These are phyloP conservation scores for Cyprinella venusta DNA, from an alignment of 2,797 vertebrate genomes.

Conservation along the genomic window DNA sequence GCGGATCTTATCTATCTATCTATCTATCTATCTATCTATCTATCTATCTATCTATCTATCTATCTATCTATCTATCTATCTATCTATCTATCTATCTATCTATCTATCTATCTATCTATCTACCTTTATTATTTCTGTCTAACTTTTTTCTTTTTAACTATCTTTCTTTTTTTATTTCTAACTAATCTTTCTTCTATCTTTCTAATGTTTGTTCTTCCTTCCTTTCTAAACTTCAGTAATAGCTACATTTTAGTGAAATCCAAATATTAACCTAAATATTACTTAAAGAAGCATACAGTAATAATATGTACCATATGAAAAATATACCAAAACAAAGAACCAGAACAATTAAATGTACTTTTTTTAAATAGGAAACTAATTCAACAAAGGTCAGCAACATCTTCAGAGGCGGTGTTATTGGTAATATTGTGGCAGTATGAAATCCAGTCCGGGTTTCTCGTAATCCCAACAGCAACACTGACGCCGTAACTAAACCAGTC, in stretches of 20 bases:
- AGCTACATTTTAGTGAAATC: neutral
- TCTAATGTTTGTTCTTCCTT: no score
- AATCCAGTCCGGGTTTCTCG: constrained; percentile 12
- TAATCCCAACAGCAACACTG: neutral
- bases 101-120: no score
- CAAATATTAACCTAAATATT: neutral
- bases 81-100: no score
- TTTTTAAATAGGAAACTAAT: neutral
- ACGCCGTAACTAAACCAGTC: constrained; percentile 13
- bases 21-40: no score
- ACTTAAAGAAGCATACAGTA: neutral
- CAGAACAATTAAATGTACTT: neutral
- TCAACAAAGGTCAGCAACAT: neutral
- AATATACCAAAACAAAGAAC: neutral
- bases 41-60: no score
- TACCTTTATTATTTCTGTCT: no score
- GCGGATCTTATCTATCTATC: no score
- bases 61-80: no score
- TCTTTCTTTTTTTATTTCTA: no score
- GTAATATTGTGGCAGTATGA: neutral
- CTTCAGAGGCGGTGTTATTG: neutral
- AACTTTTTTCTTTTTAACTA: no score
- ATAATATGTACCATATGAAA: neutral
- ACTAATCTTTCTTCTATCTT: no score
- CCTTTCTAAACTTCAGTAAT: neutral